Base-by-base conservation (phyloP, 2,888 invertebrate genomes). In the Linnaemya vulpina region DNA sequence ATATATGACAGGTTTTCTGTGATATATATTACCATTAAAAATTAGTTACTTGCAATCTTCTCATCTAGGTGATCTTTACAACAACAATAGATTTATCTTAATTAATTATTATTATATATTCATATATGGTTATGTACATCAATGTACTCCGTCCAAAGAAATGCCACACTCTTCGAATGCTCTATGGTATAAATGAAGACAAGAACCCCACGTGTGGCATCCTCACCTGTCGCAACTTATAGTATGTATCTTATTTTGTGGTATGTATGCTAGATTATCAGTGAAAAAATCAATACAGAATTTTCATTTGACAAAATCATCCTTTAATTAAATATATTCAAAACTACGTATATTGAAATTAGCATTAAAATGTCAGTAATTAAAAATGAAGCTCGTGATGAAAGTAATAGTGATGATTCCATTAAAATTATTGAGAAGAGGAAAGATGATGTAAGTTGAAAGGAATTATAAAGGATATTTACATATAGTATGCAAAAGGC, bases 401-500 rank as follows among this genome's bases (percentile, higher is more conserved):
- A 17, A 11, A 46, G 46, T 15, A 65, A 25, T 13, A 79, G 68
- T 53, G 20, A 58, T 40, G 55, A 73, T 15, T 65, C 63, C 8
- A 67, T 81, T 11, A 81, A 83, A 60, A 35, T 79, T 25, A 49
- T 53, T 11, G 80, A 76, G 7, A 46, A 40, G 30, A 3, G 11
- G 7, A 87, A 87, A 35, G 89, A 89, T 81, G 90, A 90, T 87
- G 89, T 90, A 88, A 87, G 89, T 87, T 63, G 17, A 49, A 60
- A 13, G 40, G 11, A 11, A 40, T 46, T 1, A 3, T 1, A 25
- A 65, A 60, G 20, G 15, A 58, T 17, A 17, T 49, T 5, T 30
- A 30, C 30, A 30, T 30, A 30, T 5, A 30, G 5, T 30, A 0
- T 1, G 5, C 5, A 22, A 38, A 38, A 71, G 46, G 67, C 10